Base-by-base conservation (phyloP, 2,888 invertebrate genomes). In the Melanostoma mellinum region DNA sequence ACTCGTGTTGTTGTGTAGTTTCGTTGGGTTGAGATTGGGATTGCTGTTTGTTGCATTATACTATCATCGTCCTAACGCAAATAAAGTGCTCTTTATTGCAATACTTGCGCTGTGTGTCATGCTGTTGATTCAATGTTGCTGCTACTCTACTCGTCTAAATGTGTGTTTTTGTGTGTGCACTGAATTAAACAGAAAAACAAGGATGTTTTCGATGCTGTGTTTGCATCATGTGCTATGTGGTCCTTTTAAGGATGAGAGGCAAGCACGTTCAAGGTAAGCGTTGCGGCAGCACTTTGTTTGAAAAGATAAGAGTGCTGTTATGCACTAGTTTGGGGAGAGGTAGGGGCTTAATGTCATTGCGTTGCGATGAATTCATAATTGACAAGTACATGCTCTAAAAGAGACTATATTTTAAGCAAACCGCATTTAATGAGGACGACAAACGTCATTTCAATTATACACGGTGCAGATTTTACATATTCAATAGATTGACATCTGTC, bases 1-100 rank as follows among this genome's bases (percentile, higher is more conserved):
- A 32, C 32, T 30, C 32, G n/a, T 63, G 53, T 35, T 50, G 52
- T 52, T 33, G 3, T 53, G 20, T 50, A 10, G 42, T 68, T 8
- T 55, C 53, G 20, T 20, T 20, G 20, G 20, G 68, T 61, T 48
- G 40, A 55, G 36, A 48, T 58, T 48, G 46, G 46, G 20, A 20
- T 67, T 36, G 56, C 38, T 78, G 52, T 55, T 38, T 58, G 40
- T 78, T 20, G 20, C 1, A 20, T 20, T 20, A 33, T 33, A 20
- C 53, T 65, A 30, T 56, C 55, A 10, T 61, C 36, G 72, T 74
- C n/a, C 58, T 71, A 65, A 55, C 73, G 63, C 74, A 84, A 79
- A 79, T 65, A 84, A 77, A 81, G 77, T 81, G 67, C 67, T 77
- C 65, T 81, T 79, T 65, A 79, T 79, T 84, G 79, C 74, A 84